Base-by-base conservation (phyloP, 1,140 invertebrate genomes). In the Periplaneta americana region DNA sequence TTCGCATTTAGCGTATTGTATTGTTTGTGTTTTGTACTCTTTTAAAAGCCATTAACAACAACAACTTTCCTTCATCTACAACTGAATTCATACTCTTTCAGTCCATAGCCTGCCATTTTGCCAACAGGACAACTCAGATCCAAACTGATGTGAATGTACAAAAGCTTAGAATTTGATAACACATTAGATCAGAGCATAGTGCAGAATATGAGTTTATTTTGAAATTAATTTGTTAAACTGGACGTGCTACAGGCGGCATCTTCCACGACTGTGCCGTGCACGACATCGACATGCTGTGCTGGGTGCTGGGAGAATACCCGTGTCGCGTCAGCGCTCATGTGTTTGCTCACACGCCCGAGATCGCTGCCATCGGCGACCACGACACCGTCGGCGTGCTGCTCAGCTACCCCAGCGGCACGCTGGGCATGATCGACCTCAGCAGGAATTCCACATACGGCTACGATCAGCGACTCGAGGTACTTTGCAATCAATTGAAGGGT, bases 261-360 rank as follows among this genome's bases (percentile, higher is more conserved):
- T 94, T 93, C 84, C 92, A 93, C 82, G 94, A 95, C 85, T 94
- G 93, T 82, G 89, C 92, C 78, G 93, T 95, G 10, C 94, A 95
- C 83, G 94, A 95, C 86, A 91, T 95, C 82, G 94, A 94, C 82
- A 87, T 92, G 84, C 85, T 89, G 6, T 89, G 90, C 80, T 93
- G 91, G 91, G 84, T 93, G n/a, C 85, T 92, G 32, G 92, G 92
- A 10, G 92, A 93, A 85, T 89, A 89, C 77, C 93, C 93, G 1
- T 84, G 82, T 11, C 84, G 86, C 82, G 91, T 94, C 1, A 90
- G 89, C 83, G 90, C 90, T 5, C 85, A 88, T 11, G 91, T 89
- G 28, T 84, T 87, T 8, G 89, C 91, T 1, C 89, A 92, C 82
- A 89, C 91, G 75, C 90, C 91, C 5, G 92, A 93, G 81, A 89